Evolutionary conservation across 2,113 vertebrate genomes (phyloP).

Genomic region (Myrmecophaga tridactyla): DNA sequence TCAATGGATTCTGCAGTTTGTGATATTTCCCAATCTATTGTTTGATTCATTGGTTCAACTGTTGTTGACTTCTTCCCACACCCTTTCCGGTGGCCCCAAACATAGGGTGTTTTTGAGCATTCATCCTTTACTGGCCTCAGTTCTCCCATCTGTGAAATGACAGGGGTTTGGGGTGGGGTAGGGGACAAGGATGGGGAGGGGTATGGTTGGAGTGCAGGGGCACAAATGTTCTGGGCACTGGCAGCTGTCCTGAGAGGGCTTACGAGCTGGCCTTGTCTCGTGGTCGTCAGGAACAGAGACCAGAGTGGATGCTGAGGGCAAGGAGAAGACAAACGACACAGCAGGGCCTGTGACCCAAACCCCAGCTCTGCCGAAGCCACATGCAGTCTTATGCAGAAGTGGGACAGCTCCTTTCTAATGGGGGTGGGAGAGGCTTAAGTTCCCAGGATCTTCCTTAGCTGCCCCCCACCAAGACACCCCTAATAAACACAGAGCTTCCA

Average conservation of each 20-base stretch:
- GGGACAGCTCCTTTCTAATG: neutral
- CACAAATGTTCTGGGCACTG: neutral
- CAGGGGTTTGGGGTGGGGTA: too few relatives aligned
- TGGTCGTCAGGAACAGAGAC: neutral
- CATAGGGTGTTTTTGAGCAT: neutral
- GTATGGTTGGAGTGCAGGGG: neutral
- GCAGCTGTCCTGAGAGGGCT: neutral
- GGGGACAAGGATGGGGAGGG: too few relatives aligned
- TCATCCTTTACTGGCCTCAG: neutral
- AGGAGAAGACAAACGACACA: neutral
- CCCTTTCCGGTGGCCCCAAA: neutral
- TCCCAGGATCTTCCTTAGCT: neutral
- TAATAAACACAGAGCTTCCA: neutral
- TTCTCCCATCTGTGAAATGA: neutral
- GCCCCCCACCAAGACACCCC: neutral
- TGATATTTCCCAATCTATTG: conserved; percentile 41
- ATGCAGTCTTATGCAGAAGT: neutral
- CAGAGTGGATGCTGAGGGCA: neutral
- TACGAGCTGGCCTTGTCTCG: neutral
- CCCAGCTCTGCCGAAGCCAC: neutral
- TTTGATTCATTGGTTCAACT: conserved; percentile 33
- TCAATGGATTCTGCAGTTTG: conserved; percentile 8
- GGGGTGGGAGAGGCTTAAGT: neutral
- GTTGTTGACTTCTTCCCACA: neutral
- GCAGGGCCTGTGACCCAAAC: fast-evolving